A percentile compares a stretch with the other conserved stretches of the same genome.
These are phyloP conservation scores for Misgurnus mizolepis DNA, from an alignment of 2,113 vertebrate species.

Conservation along the genomic window DNA sequence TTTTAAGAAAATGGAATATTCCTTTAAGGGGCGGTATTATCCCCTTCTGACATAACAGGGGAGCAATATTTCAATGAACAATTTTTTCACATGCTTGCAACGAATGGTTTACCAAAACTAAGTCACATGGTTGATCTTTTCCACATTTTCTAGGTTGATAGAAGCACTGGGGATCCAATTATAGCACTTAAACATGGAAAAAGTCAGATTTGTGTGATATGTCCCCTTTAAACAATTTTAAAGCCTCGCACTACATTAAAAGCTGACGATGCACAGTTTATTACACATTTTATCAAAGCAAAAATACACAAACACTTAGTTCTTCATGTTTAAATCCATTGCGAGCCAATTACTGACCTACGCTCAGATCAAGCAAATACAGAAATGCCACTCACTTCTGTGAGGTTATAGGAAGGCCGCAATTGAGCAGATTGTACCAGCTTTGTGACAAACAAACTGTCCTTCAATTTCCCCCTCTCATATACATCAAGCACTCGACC, in stretches of 20 bases:
- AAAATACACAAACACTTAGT: conserved; percentile 1
- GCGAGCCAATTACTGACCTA: not conserved
- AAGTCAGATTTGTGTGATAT: too few relatives aligned
- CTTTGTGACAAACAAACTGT: conserved; percentile 15
- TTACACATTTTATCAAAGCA: not conserved
- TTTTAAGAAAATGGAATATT: too few relatives aligned
- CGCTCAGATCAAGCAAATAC: conserved; percentile 27
- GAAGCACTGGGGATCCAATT: too few relatives aligned
- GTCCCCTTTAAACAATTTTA: conserved; percentile 17
- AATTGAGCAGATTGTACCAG: not conserved
- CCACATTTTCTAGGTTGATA: too few relatives aligned
- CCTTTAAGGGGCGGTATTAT: too few relatives aligned
- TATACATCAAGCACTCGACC: conserved; percentile 78
- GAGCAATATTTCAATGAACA: too few relatives aligned
- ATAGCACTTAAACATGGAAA: too few relatives aligned
- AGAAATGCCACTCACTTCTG: conserved; percentile 20
- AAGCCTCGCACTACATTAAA: not conserved
- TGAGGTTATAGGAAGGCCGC: not conserved
- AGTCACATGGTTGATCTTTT: too few relatives aligned
- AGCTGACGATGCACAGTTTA: not conserved
- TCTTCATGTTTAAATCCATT: conserved; percentile 28
- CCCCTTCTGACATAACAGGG: too few relatives aligned
- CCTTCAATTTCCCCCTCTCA: conserved; percentile 67
- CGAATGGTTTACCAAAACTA: too few relatives aligned
- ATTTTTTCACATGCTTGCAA: too few relatives aligned